Percentiles rank a stretch among this genome's conserved stretches.
These are phyloP conservation scores for Standfussiana lucernea DNA, from an alignment of 2,888 invertebrate genomes.

Conservation along the genomic window DNA sequence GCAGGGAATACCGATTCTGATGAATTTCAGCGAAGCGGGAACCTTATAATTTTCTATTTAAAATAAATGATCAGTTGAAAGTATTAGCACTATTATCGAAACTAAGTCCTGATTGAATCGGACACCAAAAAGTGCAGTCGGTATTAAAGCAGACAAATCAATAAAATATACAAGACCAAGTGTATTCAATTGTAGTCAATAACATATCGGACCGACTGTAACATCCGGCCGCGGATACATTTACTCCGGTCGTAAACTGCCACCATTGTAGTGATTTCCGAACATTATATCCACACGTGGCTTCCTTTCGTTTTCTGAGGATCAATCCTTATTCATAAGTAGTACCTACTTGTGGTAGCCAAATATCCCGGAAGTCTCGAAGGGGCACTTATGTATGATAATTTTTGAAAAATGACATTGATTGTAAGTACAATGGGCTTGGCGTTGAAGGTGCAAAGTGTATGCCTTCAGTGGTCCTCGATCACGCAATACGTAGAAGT, in stretches of 20 bases:
- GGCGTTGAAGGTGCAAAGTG: background rate
- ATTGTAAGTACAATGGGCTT: background rate
- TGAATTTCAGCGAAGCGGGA: background rate
- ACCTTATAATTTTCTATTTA: background rate
- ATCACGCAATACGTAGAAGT: background rate
- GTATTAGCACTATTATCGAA: background rate
- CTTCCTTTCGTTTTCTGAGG: conserved; percentile 36
- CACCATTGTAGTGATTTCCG: conserved; percentile 57
- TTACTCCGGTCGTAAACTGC: conserved; percentile 50
- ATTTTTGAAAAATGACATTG: background rate
- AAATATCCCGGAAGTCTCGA: conserved; percentile 30
- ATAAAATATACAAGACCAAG: conserved; percentile 22
- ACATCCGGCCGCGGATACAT: conserved; percentile 48
- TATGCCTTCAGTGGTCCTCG: background rate
- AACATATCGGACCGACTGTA: conserved; percentile 32
- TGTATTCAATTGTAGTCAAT: conserved; percentile 45
- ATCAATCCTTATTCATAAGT: conserved; percentile 39
- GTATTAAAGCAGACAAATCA: conserved; percentile 20
- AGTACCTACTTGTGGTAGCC: conserved; percentile 11
- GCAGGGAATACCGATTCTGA: background rate
- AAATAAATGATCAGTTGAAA: background rate
- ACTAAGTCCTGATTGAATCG: background rate
- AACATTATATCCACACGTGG: conserved; percentile 49
- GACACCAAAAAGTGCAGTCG: background rate
- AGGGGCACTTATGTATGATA: background rate